A percentile compares a stretch with the other conserved stretches of the same genome.
These are phyloP conservation scores for Campopleginae sp. DNA, from an alignment of 2,888 invertebrate genomes.

Conservation along the genomic window DNA sequence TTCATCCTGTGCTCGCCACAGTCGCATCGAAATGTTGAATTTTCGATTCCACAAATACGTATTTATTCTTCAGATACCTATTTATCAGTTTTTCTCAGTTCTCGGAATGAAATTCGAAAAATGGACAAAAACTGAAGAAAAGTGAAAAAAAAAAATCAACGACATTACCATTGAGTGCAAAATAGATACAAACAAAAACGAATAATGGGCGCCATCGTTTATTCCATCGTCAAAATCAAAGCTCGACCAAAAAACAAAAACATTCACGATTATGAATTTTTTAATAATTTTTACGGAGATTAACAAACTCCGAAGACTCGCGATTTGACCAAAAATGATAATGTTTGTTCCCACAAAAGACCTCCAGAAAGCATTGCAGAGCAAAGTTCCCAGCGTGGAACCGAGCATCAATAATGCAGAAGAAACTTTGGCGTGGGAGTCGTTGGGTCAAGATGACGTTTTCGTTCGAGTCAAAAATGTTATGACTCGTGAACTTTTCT, in stretches of 20 bases:
- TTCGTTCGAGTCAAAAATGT: constrained; percentile 54
- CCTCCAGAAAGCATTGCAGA: constrained; percentile 17
- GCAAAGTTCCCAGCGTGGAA: constrained; percentile 15
- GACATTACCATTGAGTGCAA: background rate
- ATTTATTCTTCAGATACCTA: background rate
- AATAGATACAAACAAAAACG: background rate
- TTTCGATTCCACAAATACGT: too few relatives aligned
- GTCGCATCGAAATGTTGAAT: too few relatives aligned
- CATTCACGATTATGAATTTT: background rate
- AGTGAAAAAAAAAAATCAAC: background rate
- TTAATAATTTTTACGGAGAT: background rate
- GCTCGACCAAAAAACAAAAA: background rate
- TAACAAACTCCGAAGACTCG: background rate
- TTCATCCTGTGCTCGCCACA: too few relatives aligned
- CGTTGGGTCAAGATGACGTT: constrained; percentile 58
- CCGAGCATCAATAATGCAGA: constrained; percentile 58
- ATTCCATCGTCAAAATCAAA: background rate
- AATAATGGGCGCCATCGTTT: background rate
- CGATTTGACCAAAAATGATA: constrained; percentile 12
- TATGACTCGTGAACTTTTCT: constrained; percentile 18
- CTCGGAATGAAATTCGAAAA: background rate
- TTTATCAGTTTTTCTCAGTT: background rate
- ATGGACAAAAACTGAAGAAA: background rate
- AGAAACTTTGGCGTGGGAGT: constrained; percentile 41
- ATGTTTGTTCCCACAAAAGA: constrained; percentile 38